A percentile compares a stretch with the other conserved stretches of the same genome.
Conservation (phyloP, 2,888 invertebrate species). For the Apodemia mormo region DNA sequence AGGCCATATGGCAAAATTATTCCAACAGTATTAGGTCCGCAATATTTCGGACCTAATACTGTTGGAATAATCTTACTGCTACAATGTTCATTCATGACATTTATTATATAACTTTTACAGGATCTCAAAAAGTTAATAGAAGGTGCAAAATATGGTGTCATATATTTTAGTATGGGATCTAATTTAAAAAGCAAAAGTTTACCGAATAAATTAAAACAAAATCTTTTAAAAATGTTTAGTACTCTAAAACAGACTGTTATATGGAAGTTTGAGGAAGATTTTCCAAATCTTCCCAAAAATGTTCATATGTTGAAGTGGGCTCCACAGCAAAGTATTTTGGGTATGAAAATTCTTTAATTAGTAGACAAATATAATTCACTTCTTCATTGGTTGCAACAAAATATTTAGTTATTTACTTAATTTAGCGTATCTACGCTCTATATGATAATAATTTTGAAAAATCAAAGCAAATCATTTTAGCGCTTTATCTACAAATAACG, state of each 20-base stretch:
- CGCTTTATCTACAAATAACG: no score
- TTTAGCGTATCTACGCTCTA: no score
- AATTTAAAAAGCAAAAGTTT: slow-evolving; percentile 41
- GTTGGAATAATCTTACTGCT: no score
- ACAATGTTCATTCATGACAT: no score
- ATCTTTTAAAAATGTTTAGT: slow-evolving; percentile 57
- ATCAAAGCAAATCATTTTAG: no score
- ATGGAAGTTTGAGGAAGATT: slow-evolving; percentile 68
- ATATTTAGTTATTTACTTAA: no score
- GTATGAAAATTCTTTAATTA: slow-evolving; percentile 22
- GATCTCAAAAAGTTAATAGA: slow-evolving; percentile 59
- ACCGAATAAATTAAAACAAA: slow-evolving; percentile 23
- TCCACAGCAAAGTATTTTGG: slow-evolving; percentile 58
- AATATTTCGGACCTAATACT: no score
- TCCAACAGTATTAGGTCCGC: no score
- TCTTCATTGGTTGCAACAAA: no score
- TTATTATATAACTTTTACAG: slow-evolving; percentile 37
- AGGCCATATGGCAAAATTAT: no score
- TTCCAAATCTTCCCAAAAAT: slow-evolving; percentile 56
- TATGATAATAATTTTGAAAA: no score
- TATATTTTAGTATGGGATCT: slow-evolving; percentile 72
- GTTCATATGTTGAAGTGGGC: slow-evolving; percentile 65
- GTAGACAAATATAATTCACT: no score
- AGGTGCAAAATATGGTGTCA: slow-evolving; percentile 58
- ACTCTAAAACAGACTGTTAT: slow-evolving; percentile 64